phyloP scores from a whole-genome alignment of 2,797 vertebrate species.

The Amazonetta brasiliensis region DNA sequence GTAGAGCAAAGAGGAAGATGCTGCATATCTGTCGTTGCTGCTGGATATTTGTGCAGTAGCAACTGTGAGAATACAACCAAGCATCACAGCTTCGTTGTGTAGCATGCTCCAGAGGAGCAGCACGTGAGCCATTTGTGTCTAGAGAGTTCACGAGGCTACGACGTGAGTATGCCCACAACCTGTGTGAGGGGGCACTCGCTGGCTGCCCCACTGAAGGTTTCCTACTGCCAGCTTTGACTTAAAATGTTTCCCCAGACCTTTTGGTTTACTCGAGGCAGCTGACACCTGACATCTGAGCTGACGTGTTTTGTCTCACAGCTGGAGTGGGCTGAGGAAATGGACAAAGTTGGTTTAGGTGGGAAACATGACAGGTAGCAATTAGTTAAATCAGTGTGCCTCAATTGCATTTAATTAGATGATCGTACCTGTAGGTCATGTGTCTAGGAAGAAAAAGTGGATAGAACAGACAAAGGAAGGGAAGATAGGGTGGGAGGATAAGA shows the following conservation, averaged over 20 bases:
- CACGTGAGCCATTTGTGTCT: background rate
- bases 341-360: background rate
- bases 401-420: background rate
- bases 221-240: background rate
- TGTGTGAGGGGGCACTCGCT: background rate
- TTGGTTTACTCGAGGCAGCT: background rate
- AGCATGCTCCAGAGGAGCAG: background rate
- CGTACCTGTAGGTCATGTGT: background rate
- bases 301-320: background rate
- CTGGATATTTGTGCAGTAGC: conserved; percentile 7
- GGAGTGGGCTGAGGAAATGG: background rate
- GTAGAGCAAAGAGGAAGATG: background rate
- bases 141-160: background rate
- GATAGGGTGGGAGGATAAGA: background rate
- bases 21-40: background rate
- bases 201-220: background rate
- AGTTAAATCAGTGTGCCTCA: background rate
- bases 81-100: background rate
- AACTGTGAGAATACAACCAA: background rate
- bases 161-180: background rate
- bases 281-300: background rate
- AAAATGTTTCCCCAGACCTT: background rate
- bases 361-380: background rate
- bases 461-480: background rate
- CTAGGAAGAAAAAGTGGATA: background rate